Evolutionary conservation across 92 coral and sea anemone species (phyloP).

Genomic region (Meandrina meandrites): DNA sequence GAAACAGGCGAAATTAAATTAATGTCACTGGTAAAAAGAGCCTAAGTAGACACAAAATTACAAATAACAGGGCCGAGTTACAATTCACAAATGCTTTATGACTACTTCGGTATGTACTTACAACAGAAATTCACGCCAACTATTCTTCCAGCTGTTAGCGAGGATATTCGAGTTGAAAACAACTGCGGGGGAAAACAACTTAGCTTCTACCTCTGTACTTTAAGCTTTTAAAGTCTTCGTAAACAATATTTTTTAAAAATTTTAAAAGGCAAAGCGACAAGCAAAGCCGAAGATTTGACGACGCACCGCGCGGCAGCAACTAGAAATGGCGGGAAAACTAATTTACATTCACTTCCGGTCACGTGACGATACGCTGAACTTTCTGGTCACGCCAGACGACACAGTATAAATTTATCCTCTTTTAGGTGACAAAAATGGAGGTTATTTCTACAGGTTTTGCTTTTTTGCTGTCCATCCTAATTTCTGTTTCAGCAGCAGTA

Average conservation of each 20-base stretch:
- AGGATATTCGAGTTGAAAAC: neutral
- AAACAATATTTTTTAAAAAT: too few relatives aligned
- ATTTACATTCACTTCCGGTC: constrained; percentile 26
- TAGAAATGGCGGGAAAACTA: constrained; percentile 11
- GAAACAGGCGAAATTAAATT: too few relatives aligned
- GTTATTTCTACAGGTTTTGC: neutral
- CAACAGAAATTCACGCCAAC: neutral
- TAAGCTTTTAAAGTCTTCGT: too few relatives aligned
- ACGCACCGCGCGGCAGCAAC: neutral
- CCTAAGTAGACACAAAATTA: neutral
- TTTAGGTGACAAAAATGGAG: neutral
- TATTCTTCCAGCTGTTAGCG: neutral
- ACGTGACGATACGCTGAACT: neutral
- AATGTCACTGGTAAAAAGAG: neutral
- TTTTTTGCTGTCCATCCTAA: neutral
- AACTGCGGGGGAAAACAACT: neutral
- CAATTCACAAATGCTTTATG: too few relatives aligned
- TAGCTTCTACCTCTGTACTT: neutral
- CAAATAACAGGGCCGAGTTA: neutral
- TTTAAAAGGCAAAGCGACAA: neutral
- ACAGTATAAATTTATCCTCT: neutral
- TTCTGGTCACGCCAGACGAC: neutral
- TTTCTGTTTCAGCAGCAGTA: constrained; percentile 11
- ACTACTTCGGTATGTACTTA: neutral
- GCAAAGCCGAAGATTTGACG: neutral